Base-by-base conservation (phyloP, 2,113 vertebrate genomes). In the Psammodynastes pulverulentus region DNA sequence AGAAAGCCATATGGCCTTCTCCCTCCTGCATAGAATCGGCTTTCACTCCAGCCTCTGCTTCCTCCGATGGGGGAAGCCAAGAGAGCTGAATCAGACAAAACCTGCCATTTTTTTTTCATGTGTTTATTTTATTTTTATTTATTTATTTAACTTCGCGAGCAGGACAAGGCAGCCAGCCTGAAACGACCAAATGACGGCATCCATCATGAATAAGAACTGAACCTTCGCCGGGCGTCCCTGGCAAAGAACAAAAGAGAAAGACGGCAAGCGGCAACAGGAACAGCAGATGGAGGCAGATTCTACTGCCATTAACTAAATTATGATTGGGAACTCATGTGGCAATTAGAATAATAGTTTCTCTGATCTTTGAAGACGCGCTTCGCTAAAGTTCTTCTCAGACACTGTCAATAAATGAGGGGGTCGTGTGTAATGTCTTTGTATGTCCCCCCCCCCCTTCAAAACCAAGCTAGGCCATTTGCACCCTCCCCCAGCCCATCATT, bases 261-360 rank as follows among this genome's bases (percentile, higher is more conserved):
- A 84, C 23, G 87, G 26, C 46, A 92, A 90, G 39, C 84, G 15
- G 84, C 3, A 86, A 54, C 53, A 72, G 86, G 87, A 93, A 84
- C 6, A 89, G 67, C 90, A 93, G 87, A 91, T 53, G 90, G 90
- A 94, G 23, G 39, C 89, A 67, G 84, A 67, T 15, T 39, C 89
- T 46, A 91, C 2, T 85, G 45, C 51, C 86, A 93, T 93, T 88
- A 90, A 79, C 84, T 89, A 58, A 88, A 84, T 92, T 92, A 89
- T 92, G n/a, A 87, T 46, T 87, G 46, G 67, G 23, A 90, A 49
- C 21, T 95, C 88, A 24, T 88, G 8, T 10, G 87, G 87, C 56
- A 17, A 92, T 90, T 90, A 90, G 6, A 95, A 29, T 39, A 24
- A 58, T 10, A 56, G 9, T 19, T 91, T 91, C 90, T 79, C 8